Evolutionary conservation across 2,113 vertebrate genomes (phyloP).

Genomic region (Penelope pileata): DNA sequence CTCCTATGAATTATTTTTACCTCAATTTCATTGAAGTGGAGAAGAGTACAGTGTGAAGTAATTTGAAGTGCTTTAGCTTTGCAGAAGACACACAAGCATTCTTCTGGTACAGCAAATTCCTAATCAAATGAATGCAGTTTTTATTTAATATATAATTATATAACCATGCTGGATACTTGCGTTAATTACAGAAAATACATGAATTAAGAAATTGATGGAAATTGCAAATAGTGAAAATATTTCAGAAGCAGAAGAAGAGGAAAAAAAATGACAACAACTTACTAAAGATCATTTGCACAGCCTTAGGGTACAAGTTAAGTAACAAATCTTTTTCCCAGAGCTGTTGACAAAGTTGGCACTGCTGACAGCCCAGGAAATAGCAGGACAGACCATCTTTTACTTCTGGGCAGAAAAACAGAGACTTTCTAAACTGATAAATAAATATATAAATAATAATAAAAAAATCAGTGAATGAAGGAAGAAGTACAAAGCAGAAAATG

Average conservation of each 20-base stretch:
- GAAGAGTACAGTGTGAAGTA: neutral
- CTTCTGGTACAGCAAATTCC: neutral
- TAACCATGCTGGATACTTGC: neutral
- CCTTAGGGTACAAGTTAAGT: neutral
- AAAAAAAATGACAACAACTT: neutral
- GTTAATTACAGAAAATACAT: conserved; percentile 56
- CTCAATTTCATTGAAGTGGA: neutral
- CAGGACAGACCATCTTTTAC: neutral
- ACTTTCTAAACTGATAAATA: neutral
- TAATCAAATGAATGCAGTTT: neutral
- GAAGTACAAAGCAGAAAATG: neutral
- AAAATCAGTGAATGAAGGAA: neutral
- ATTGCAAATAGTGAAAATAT: conserved; percentile 36
- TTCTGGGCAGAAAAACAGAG: neutral
- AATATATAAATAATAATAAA: neutral
- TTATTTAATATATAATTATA: conserved; percentile 44
- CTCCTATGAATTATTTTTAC: neutral
- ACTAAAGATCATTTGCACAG: conserved; percentile 17
- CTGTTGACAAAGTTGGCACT: conserved; percentile 3
- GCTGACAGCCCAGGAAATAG: neutral
- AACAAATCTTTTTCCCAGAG: conserved; percentile 12
- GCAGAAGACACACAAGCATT: neutral
- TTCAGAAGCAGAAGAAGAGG: neutral
- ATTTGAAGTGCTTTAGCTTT: neutral
- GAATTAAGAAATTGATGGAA: conserved; percentile 43